Conservation (phyloP, 2,113 vertebrate genomes). For the Haemorhous mexicanus region DNA sequence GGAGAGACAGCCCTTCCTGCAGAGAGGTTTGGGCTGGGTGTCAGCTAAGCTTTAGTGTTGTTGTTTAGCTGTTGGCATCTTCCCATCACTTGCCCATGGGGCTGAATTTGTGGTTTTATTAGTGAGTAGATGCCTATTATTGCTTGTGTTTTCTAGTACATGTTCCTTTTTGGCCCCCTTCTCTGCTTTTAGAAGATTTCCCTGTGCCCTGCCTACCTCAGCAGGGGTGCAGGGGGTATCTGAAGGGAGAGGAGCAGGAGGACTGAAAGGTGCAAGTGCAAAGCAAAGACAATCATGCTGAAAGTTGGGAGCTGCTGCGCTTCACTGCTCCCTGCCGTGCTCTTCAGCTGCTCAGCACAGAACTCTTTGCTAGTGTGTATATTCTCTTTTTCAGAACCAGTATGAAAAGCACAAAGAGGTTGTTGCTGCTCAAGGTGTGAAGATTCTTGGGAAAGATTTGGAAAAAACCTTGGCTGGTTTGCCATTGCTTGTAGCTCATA, state of each 20-base stretch:
- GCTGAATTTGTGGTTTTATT: background rate
- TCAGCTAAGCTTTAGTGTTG: background rate
- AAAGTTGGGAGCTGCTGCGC: background rate
- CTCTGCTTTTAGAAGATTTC: background rate
- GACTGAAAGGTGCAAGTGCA: background rate
- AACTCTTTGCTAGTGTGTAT: background rate
- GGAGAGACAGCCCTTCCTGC: background rate
- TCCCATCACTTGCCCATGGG: background rate
- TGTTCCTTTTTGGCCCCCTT: background rate
- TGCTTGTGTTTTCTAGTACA: background rate
- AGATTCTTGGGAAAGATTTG: conserved; percentile 96
- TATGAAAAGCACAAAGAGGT: conserved; percentile 99
- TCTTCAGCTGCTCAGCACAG: background rate
- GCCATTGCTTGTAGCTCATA: conserved; percentile 90
- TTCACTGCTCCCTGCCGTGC: fast-evolving
- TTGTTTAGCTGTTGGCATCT: background rate
- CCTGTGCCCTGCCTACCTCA: fast-evolving
- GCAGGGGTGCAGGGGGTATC: fast-evolving
- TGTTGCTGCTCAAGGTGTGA: conserved; percentile 90
- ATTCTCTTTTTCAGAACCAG: conserved; percentile 79
- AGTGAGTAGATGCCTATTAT: background rate
- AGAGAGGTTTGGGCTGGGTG: background rate
- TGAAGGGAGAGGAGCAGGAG: background rate
- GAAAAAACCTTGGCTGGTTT: conserved; percentile 95
- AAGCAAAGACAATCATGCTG: background rate